Evolutionary conservation across 2,888 invertebrate genomes (phyloP), one percentile per base, ranked within the genome.

Genomic region (Tinea trinotella): DNA sequence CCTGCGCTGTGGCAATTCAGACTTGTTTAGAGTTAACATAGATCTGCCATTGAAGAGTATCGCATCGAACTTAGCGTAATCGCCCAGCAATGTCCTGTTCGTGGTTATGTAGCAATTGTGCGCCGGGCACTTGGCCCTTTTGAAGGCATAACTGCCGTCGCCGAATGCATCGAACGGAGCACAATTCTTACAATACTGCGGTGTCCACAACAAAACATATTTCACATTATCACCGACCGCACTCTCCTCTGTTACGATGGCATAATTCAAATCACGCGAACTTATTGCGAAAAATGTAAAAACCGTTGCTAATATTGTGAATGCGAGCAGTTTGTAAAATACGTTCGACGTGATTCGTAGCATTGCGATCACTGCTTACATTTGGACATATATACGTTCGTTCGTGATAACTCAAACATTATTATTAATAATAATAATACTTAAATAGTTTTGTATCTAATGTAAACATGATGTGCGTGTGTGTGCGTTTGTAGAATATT

Each of bases 131-230:
- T 50, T 18, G 13, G 19, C 10, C 7, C 49, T 49, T 15, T 36
- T 22, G 15, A 54, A 54, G 4, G 35, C 49, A 1, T 36, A 19
- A 15, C 22, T 15, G 1, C 54, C 50, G 10, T 6, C 2, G 19
- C 35, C 49, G 36, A 54, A 49, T 0, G 35, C n/a, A 6, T 49
- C 2, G 36, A 36, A 36, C 1, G 54, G 49, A 1, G 36, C 19
- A 35, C 49, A 49, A 13, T 54, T 20, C 3, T 71, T 69, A 35
- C 59, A 71, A 18, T 70, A 67, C 3, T 57, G 53, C 0, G 52
- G 57, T 0, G 77, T 77, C 84, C 84, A 84, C 0, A 81, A 60
- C 0, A 84, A 60, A 2, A 84, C 70, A 35, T 76, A 79, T 58
- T 79, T 83, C 52, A 68, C 52, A 24, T 54, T 40, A 13, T 4